These are phyloP conservation scores for Littorina saxatilis DNA, from an alignment of 1,140 invertebrate species.

Conservation along the genomic window DNA sequence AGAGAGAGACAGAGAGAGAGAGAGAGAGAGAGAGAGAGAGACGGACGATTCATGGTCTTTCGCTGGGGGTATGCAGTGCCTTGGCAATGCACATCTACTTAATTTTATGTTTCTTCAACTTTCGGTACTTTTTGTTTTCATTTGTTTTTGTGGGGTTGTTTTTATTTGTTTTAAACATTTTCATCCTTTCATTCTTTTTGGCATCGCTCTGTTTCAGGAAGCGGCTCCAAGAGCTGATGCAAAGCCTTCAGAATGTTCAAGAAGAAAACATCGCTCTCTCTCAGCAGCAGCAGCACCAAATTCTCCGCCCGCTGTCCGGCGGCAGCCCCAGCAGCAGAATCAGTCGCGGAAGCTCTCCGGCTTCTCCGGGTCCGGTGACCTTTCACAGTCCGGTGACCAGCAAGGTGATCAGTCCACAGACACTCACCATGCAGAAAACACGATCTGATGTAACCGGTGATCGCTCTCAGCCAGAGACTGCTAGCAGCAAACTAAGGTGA, in stretches of 20 bases:
- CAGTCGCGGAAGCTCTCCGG: slow-evolving; percentile 20
- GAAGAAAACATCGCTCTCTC: slow-evolving; percentile 39
- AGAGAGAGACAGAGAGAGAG: no score
- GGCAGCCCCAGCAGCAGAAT: slow-evolving; percentile 34
- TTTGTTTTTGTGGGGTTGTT: no score
- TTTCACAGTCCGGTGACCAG: slow-evolving; percentile 21
- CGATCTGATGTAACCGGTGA: slow-evolving; percentile 2
- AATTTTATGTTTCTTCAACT: no score
- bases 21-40: no score
- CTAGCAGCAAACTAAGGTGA: slow-evolving; percentile 27
- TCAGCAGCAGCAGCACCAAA: slow-evolving; percentile 47
- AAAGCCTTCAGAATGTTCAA: slow-evolving; percentile 56
- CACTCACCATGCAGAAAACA: slow-evolving; percentile 1
- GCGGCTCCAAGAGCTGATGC: slow-evolving; percentile 58
- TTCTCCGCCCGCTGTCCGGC: slow-evolving; percentile 42
- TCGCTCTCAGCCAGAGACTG: slow-evolving; percentile 5
- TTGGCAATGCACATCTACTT: no score
- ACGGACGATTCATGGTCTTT: no score
- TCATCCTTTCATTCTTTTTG: no score
- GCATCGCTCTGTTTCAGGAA: no score
- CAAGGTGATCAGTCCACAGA: slow-evolving; percentile 20
- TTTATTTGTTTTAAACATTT: no score
- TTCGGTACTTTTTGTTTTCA: no score
- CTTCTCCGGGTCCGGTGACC: slow-evolving; percentile 25
- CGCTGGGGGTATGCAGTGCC: no score